Evolutionary conservation across 2,797 vertebrate genomes (phyloP).

Genomic region (Odontamblyopus rebecca): DNA sequence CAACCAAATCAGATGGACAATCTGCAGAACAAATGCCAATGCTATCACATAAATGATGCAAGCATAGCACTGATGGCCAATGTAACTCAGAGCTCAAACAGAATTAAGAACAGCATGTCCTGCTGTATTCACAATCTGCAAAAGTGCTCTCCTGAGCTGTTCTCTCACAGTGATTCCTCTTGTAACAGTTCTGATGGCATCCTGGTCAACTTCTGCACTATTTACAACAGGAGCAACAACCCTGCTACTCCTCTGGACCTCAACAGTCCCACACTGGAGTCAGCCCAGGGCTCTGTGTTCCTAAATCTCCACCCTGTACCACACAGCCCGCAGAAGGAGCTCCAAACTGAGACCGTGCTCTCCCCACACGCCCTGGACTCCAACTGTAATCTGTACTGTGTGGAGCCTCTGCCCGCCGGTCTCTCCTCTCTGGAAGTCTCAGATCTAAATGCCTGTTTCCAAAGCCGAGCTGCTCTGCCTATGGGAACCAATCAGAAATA

Average conservation of each 20-base stretch:
- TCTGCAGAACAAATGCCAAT: slow-evolving; percentile 68
- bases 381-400: slow-evolving; percentile 89
- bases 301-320: slow-evolving; percentile 66
- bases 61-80: slow-evolving; percentile 60
- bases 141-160: slow-evolving; percentile 67
- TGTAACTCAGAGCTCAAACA: slow-evolving; percentile 50
- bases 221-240: slow-evolving; percentile 88
- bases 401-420: slow-evolving; percentile 67
- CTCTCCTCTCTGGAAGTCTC: slow-evolving; percentile 75
- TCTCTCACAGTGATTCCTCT: slow-evolving; percentile 89
- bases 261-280: slow-evolving; percentile 80
- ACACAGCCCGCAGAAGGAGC: slow-evolving; percentile 47
- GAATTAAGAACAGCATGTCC: slow-evolving; percentile 56
- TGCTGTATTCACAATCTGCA: slow-evolving; percentile 73
- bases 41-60: slow-evolving; percentile 39
- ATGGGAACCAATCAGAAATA: slow-evolving; percentile 93
- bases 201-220: slow-evolving; percentile 92
- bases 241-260: slow-evolving; percentile 77
- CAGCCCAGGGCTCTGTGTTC: slow-evolving; percentile 69
- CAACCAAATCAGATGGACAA: slow-evolving; percentile 52
- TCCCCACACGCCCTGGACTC: slow-evolving; percentile 86
- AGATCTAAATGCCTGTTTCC: slow-evolving; percentile 87
- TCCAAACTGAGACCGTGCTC: slow-evolving; percentile 42
- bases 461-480: slow-evolving; percentile 84
- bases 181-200: slow-evolving; percentile 94